These are phyloP conservation scores for Micrastur ruficollis DNA, from an alignment of 2,797 vertebrate genomes.

Conservation along the genomic window DNA sequence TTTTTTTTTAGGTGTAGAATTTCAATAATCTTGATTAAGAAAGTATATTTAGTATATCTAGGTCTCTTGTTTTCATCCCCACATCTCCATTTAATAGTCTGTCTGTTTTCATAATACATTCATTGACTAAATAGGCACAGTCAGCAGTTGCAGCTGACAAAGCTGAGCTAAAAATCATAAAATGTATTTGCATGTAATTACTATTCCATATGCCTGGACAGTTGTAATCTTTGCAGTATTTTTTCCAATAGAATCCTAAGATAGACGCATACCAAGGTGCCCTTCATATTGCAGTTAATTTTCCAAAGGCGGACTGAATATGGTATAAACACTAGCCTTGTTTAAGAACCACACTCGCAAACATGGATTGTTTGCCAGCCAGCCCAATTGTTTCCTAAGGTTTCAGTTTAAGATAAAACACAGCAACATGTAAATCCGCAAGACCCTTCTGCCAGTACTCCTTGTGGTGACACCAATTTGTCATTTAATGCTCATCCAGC, in stretches of 20 bases:
- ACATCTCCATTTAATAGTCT: neutral
- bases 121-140: neutral
- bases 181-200: neutral
- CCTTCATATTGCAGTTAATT: neutral
- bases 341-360: neutral
- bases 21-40: neutral
- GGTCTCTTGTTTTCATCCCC: neutral
- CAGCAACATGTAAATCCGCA: neutral
- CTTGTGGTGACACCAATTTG: neutral
- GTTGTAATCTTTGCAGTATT: neutral
- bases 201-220: neutral
- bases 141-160: neutral
- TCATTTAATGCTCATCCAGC: neutral
- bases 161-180: slow-evolving; percentile 5
- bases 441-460: neutral
- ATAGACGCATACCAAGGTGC: neutral
- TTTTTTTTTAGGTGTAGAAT: neutral
- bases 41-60: neutral
- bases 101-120: neutral
- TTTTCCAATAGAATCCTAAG: neutral
- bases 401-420: neutral
- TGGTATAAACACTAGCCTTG: neutral
- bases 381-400: neutral
- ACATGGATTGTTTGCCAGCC: neutral
- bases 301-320: neutral